These are phyloP conservation scores for Tinea trinotella DNA, from an alignment of 2,888 invertebrate species.

Conservation along the genomic window DNA sequence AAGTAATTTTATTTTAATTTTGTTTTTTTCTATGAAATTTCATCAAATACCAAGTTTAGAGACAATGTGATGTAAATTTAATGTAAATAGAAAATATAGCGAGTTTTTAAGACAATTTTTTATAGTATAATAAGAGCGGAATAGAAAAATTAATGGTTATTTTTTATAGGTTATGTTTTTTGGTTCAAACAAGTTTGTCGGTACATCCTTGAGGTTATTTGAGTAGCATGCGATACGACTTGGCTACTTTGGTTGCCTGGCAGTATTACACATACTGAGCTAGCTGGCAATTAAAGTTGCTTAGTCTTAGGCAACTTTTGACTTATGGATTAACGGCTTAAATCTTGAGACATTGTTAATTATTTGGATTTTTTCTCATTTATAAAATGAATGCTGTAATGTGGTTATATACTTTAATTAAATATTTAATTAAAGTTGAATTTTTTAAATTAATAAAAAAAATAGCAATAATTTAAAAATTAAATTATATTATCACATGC, in stretches of 20 bases:
- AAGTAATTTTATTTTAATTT: neutral
- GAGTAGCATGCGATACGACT: too few relatives aligned
- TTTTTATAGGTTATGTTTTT: slow-evolving; percentile 38
- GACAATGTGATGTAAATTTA: slow-evolving; percentile 64
- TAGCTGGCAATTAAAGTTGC: too few relatives aligned
- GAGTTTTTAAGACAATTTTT: slow-evolving; percentile 38
- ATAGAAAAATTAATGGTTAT: slow-evolving; percentile 22
- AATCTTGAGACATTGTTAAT: slow-evolving; percentile 30
- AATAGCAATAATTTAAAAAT: neutral
- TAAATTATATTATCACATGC: slow-evolving; percentile 47
- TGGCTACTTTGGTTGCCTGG: too few relatives aligned
- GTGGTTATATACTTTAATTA: slow-evolving; percentile 38
- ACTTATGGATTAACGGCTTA: too few relatives aligned
- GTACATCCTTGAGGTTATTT: too few relatives aligned
- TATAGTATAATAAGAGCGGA: slow-evolving; percentile 3
- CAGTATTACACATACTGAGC: too few relatives aligned
- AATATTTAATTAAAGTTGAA: too few relatives aligned
- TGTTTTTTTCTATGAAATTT: neutral
- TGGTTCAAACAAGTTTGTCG: slow-evolving; percentile 28
- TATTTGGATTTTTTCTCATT: slow-evolving; percentile 37
- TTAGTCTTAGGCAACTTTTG: too few relatives aligned
- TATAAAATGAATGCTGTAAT: slow-evolving; percentile 45
- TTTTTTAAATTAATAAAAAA: neutral
- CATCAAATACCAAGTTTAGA: slow-evolving; percentile 4
- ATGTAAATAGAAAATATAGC: slow-evolving; percentile 55